These are phyloP conservation scores for Crocuta crocuta DNA, from an alignment of 2,113 vertebrate species.

Conservation along the genomic window DNA sequence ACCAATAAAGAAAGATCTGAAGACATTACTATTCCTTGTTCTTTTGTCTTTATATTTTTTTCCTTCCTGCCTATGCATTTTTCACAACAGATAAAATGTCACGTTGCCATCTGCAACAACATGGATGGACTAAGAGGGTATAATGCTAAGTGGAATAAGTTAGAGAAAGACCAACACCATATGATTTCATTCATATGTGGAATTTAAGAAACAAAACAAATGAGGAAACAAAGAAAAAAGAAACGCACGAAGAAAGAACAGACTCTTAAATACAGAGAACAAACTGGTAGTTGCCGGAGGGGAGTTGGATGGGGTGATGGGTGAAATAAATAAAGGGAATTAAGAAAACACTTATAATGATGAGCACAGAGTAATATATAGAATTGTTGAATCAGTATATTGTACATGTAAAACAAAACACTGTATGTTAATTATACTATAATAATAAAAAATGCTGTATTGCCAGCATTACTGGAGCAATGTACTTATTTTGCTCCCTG, in stretches of 20 bases:
- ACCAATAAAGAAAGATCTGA: conserved; percentile 13
- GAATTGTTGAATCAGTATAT: background rate
- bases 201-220: background rate
- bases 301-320: background rate
- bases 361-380: background rate
- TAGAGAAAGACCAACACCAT: background rate
- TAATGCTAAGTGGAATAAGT: background rate
- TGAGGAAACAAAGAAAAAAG: background rate
- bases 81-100: background rate
- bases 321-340: background rate
- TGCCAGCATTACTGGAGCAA: background rate
- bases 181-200: background rate
- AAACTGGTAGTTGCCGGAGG: background rate
- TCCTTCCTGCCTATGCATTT: conserved; percentile 1
- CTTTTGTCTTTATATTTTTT: conserved; percentile 20
- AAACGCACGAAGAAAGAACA: background rate
- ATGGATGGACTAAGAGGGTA: background rate
- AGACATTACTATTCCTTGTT: conserved; percentile 31
- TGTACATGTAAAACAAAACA: background rate
- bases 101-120: background rate
- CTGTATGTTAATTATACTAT: background rate
- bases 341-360: background rate
- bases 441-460: background rate
- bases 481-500: background rate
- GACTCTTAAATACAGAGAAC: background rate